These are phyloP conservation scores for Heteromurus nitidus DNA, from an alignment of 2,888 invertebrate species.

Conservation along the genomic window DNA sequence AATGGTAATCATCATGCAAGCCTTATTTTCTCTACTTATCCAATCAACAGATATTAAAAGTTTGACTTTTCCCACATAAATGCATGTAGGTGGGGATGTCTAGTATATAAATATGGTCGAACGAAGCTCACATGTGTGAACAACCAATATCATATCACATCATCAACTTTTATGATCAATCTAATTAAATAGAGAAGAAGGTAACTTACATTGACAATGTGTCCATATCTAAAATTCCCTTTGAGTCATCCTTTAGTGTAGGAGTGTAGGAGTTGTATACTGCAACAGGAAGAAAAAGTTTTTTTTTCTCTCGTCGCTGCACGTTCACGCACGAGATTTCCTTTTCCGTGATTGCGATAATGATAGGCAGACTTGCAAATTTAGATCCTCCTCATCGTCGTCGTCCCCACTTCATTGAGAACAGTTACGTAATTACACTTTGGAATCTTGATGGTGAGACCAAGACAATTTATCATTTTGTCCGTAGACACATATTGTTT, in stretches of 20 bases:
- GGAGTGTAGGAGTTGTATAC: neutral
- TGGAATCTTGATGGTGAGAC: too few relatives aligned
- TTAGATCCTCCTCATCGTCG: too few relatives aligned
- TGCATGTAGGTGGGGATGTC: neutral
- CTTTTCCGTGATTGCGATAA: conserved; percentile 17
- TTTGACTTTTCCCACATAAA: neutral
- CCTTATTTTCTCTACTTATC: neutral
- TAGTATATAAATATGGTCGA: too few relatives aligned
- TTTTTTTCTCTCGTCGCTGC: conserved; percentile 3
- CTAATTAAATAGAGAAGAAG: conserved; percentile 34
- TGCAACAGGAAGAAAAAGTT: conserved; percentile 9
- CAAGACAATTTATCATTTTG: too few relatives aligned
- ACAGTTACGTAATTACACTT: neutral
- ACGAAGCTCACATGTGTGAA: too few relatives aligned
- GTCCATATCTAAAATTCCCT: conserved; percentile 39
- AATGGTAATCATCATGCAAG: conserved; percentile 12
- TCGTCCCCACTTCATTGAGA: neutral
- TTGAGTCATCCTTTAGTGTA: conserved; percentile 10
- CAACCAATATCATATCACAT: neutral
- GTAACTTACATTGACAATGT: conserved; percentile 20
- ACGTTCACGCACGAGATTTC: conserved; percentile 35
- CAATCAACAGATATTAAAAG: conserved; percentile 27
- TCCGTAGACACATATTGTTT: neutral
- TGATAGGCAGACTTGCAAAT: too few relatives aligned
- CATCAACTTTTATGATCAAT: too few relatives aligned